Percentiles rank a stretch among this genome's conserved stretches.
phyloP scores from a whole-genome alignment of 2,888 invertebrate genomes.

The Xestia ashworthii region DNA sequence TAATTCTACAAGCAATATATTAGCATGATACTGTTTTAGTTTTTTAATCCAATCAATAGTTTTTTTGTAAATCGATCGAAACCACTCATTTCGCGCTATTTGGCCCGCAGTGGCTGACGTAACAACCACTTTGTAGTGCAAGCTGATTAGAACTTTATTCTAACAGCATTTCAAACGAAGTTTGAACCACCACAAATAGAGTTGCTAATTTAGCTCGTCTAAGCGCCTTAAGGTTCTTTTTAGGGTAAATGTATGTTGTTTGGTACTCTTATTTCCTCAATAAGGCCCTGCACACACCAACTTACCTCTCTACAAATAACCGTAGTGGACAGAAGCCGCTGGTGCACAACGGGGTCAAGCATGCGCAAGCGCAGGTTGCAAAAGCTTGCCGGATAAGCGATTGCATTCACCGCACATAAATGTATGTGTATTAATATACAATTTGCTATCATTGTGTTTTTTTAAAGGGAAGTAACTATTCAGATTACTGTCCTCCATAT shows the following conservation, averaged over 20 bases:
- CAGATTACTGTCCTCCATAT: not conserved
- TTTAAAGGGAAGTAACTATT: not conserved
- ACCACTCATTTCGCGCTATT: no score
- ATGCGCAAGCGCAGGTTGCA: conserved; percentile 55
- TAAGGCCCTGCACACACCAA: conserved; percentile 3
- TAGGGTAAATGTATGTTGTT: not conserved
- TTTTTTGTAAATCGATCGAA: no score
- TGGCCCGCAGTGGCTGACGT: no score
- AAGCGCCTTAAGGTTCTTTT: no score
- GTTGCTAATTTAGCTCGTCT: no score
- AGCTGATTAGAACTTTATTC: no score
- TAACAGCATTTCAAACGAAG: no score
- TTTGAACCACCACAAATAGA: no score
- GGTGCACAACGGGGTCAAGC: conserved; percentile 62
- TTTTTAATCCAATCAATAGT: no score
- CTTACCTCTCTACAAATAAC: conserved; percentile 24
- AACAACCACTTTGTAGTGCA: no score
- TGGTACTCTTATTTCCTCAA: not conserved
- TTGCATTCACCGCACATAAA: conserved; percentile 33
- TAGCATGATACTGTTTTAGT: no score
- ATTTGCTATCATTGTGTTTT: conserved; percentile 36
- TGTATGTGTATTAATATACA: conserved; percentile 30
- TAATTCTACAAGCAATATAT: no score
- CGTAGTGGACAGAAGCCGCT: conserved; percentile 47
- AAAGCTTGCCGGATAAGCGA: conserved; percentile 53